Percentiles rank a stretch among this genome's conserved stretches.
These are phyloP conservation scores for Drosophila busckii DNA, from an alignment of 1,140 invertebrate genomes.

Conservation along the genomic window DNA sequence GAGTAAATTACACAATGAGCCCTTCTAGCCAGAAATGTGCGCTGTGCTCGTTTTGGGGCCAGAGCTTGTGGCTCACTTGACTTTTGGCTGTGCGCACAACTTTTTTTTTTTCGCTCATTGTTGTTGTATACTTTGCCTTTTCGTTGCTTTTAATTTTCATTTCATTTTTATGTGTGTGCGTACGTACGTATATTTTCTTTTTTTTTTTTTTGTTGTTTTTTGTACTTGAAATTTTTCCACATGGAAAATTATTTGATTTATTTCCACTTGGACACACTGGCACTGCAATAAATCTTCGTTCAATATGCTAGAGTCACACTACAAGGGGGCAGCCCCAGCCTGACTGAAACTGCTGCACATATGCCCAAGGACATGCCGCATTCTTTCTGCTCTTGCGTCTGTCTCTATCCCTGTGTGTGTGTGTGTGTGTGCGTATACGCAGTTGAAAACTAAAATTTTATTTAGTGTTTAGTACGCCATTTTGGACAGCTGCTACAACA, in stretches of 20 bases:
- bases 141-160: constrained; percentile 27
- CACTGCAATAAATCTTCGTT: constrained; percentile 78
- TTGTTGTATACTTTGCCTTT: constrained; percentile 26
- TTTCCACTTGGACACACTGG: constrained; percentile 77
- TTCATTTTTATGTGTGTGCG: constrained; percentile 24
- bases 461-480: constrained; percentile 75
- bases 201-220: constrained; percentile 9
- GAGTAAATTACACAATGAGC: constrained; percentile 74
- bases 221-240: constrained; percentile 72
- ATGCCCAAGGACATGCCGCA: constrained; percentile 64
- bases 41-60: constrained; percentile 28
- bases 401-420: not conserved
- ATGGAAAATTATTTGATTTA: constrained; percentile 78
- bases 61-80: constrained; percentile 50
- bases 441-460: constrained; percentile 75
- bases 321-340: too few species aligned
- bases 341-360: constrained; percentile 20
- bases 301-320: constrained; percentile 65
- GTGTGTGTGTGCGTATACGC: constrained; percentile 36
- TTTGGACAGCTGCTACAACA: constrained; percentile 60
- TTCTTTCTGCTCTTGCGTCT: constrained; percentile 24
- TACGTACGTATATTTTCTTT: not conserved
- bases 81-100: constrained; percentile 37
- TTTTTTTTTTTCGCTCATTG: constrained; percentile 25
- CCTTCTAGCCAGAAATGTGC: constrained; percentile 31